Conservation (phyloP, 1,140 invertebrate species). For the Ostrea denselamellosa region DNA sequence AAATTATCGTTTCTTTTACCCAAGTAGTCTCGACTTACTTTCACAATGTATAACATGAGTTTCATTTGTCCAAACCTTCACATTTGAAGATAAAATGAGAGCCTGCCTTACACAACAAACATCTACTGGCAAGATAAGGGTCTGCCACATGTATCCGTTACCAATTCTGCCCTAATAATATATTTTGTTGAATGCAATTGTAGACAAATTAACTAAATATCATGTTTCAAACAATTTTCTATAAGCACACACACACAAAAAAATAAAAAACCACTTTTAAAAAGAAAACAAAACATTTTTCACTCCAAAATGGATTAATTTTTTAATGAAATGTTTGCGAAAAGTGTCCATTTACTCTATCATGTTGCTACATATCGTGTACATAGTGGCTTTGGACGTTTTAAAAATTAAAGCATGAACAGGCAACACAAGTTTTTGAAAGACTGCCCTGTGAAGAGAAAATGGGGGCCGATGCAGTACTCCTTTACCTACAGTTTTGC, state of each 20-base stretch:
- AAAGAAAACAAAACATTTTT: neutral
- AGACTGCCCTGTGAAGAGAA: neutral
- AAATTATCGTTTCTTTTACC: neutral
- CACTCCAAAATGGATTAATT: neutral
- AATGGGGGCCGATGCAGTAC: neutral
- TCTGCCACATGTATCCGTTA: neutral
- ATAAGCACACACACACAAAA: no score
- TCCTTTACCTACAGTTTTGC: neutral
- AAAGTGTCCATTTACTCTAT: neutral
- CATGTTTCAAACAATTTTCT: neutral
- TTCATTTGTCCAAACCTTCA: slow-evolving; percentile 9
- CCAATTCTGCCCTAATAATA: slow-evolving; percentile 10
- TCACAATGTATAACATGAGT: neutral
- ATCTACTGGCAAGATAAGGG: neutral
- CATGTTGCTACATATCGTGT: neutral
- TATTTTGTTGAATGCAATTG: neutral
- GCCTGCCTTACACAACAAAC: slow-evolving; percentile 8
- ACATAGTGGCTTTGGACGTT: no score
- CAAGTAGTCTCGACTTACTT: neutral
- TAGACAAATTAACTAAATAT: neutral
- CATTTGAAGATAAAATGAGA: slow-evolving; percentile 3
- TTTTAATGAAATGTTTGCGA: neutral
- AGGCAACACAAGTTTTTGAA: neutral
- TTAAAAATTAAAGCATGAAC: neutral
- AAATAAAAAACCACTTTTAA: no score